Percentiles rank a stretch among this genome's conserved stretches.
Conservation (phyloP, 2,113 vertebrate species). For the Notiomystis cincta region DNA sequence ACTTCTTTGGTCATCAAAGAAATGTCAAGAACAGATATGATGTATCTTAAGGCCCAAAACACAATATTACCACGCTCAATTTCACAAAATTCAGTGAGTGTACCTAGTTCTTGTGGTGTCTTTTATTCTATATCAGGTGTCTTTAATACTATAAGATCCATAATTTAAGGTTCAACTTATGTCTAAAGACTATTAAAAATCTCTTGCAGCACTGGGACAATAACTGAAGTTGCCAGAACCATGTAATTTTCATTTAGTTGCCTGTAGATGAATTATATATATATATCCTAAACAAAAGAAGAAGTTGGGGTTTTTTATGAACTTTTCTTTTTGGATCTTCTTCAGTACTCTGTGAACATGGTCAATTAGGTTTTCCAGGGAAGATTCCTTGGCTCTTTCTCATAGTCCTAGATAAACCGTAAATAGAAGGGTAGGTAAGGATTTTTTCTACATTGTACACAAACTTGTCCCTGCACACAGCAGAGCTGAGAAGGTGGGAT, state of each 20-base stretch:
- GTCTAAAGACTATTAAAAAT: neutral
- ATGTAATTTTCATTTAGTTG: neutral
- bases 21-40: neutral
- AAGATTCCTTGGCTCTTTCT: neutral
- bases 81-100: neutral
- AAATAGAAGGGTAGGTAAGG: neutral
- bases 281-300: neutral
- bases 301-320: neutral
- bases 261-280: neutral
- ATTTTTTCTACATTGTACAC: neutral
- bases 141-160: neutral
- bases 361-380: neutral
- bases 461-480: neutral
- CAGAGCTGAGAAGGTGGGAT: neutral
- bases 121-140: neutral
- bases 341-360: neutral
- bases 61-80: neutral
- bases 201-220: neutral
- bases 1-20: neutral
- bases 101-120: neutral
- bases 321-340: neutral
- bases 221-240: neutral
- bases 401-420: neutral
- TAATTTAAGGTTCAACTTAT: neutral
- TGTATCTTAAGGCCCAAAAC: neutral